Evolutionary conservation across 2,888 invertebrate genomes (phyloP).

Genomic region (Teinopalpus imperialis): DNA sequence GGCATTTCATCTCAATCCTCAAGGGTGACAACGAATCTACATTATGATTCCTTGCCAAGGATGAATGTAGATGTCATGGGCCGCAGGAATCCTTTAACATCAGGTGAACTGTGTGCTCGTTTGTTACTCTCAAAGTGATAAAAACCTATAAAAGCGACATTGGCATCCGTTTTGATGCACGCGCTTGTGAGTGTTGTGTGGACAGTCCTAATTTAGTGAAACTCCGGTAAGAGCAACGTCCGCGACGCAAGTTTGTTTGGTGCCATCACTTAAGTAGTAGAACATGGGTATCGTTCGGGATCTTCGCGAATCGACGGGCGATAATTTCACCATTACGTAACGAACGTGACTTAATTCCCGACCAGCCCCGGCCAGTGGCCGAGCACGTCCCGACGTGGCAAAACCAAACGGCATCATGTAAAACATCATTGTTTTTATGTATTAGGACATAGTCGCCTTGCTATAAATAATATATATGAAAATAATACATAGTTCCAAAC

Average conservation of each 20-base stretch:
- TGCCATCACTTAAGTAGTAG: slow-evolving; percentile 59
- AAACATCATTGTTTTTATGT: too few relatives aligned
- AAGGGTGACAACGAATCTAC: too few relatives aligned
- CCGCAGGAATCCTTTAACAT: too few relatives aligned
- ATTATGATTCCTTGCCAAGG: too few relatives aligned
- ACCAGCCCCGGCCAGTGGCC: slow-evolving; percentile 12
- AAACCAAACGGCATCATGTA: background rate
- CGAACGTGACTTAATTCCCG: slow-evolving; percentile 19
- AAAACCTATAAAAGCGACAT: slow-evolving; percentile 14
- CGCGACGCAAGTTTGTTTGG: slow-evolving; percentile 56
- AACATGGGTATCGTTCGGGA: slow-evolving; percentile 46
- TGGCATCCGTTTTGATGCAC: slow-evolving; percentile 2
- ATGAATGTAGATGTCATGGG: too few relatives aligned
- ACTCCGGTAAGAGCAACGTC: slow-evolving; percentile 52
- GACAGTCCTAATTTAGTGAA: slow-evolving; percentile 51
- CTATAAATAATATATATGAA: too few relatives aligned
- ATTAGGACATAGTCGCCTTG: too few relatives aligned
- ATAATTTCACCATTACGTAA: slow-evolving; percentile 23
- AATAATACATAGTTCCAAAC: too few relatives aligned
- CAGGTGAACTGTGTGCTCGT: too few relatives aligned
- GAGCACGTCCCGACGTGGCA: slow-evolving; percentile 15
- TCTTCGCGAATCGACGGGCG: slow-evolving; percentile 29
- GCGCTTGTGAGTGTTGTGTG: slow-evolving; percentile 21
- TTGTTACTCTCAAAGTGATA: slow-evolving; percentile 15
- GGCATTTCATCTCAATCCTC: too few relatives aligned